Base-by-base conservation (phyloP, 2,113 vertebrate genomes). In the Saguinus midas region DNA sequence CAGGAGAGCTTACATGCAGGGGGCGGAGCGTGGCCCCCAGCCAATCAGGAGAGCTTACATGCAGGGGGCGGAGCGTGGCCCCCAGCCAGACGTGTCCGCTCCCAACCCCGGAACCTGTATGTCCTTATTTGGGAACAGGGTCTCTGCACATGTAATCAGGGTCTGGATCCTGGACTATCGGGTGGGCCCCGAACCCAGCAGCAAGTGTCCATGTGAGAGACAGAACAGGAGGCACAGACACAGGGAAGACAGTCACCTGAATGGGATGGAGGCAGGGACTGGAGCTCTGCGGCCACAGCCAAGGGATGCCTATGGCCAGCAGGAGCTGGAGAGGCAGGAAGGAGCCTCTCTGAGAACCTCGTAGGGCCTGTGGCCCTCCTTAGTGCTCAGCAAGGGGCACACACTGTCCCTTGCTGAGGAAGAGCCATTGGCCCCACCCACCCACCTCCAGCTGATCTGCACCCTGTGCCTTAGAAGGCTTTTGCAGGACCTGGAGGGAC, bases 1-100 rank as follows among this genome's bases (percentile, higher is more conserved):
- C 8, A 12, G 0, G 23, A 1, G 20, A 9, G 8, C 37, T 52
- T 35, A 1, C 3, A 17, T 17, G 17, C 3, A 1, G 17, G 0
- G 11, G 12, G 14, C 66, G 18, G 1, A 55, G 8, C 9, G 37
- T 52, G 86, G 8, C 4, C 8, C 66, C 70, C 8, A 6, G 70
- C 61, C 50, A 75, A n/a, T 17, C 8, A 12, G 0, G 23, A 1
- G 20, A 9, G 8, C 37, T 52, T 35, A 1, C 3, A 17, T 17
- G 17, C 3, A 1, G 17, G 0, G 11, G 12, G 14, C 66, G 18
- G 1, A 55, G 8, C 9, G 37, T 52, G 86, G 8, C 4, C 8
- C 66, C 70, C 8, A 6, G 70, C 61, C 50, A 75, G 55, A 21
- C 0, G 2, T 6, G 45, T n/a, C 35, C n/a, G 11, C 5, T 64